A percentile compares a stretch with the other conserved stretches of the same genome.
These are phyloP conservation scores for Ditula angustiorana DNA, from an alignment of 2,888 invertebrate species.

Conservation along the genomic window DNA sequence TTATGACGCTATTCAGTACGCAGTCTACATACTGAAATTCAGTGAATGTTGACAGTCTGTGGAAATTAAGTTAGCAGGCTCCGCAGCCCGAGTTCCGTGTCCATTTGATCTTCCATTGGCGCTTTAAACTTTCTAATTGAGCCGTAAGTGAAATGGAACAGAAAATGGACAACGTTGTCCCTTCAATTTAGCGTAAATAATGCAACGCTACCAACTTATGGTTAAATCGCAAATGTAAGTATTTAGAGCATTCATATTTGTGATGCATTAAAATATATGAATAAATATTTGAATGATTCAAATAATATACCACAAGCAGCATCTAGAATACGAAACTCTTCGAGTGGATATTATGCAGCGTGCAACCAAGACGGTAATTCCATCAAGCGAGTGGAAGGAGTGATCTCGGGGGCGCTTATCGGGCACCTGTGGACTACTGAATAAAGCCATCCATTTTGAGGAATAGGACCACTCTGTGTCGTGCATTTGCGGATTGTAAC, in stretches of 20 bases:
- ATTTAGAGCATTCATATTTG: no score
- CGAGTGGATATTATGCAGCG: slow-evolving; percentile 61
- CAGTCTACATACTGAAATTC: slow-evolving; percentile 17
- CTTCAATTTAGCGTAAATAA: slow-evolving; percentile 25
- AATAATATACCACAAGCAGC: slow-evolving; percentile 2
- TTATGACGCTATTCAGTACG: background rate
- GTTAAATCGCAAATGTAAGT: background rate
- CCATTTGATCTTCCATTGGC: slow-evolving; percentile 35
- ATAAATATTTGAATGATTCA: background rate
- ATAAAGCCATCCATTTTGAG: slow-evolving; percentile 72
- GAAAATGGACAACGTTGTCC: slow-evolving; percentile 25
- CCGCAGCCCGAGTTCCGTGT: slow-evolving; percentile 34
- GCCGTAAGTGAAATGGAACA: slow-evolving; percentile 37
- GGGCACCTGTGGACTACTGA: slow-evolving; percentile 74
- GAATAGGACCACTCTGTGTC: slow-evolving; percentile 49
- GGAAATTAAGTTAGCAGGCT: slow-evolving; percentile 32
- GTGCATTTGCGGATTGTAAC: slow-evolving; percentile 36
- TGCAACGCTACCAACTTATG: background rate
- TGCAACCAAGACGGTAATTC: slow-evolving; percentile 67
- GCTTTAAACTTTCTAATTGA: slow-evolving; percentile 41
- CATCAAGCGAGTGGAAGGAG: slow-evolving; percentile 62
- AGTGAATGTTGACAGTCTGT: slow-evolving; percentile 30
- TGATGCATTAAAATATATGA: no score
- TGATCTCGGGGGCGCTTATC: slow-evolving; percentile 68
- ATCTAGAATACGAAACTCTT: slow-evolving; percentile 26